These are phyloP conservation scores for Heliopora coerulea DNA, from an alignment of 92 coral and sea anemone genomes.

Conservation along the genomic window DNA sequence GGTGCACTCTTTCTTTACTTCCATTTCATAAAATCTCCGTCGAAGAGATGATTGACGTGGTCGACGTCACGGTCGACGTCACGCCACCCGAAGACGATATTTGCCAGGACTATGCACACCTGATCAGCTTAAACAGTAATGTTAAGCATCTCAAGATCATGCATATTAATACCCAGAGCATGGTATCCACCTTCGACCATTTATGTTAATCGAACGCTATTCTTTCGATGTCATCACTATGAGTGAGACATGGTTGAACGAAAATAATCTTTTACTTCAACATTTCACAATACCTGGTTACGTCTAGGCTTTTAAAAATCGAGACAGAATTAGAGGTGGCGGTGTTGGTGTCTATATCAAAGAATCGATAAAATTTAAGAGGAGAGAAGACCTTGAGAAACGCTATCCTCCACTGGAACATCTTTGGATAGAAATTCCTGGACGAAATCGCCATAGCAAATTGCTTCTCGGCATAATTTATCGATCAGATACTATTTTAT, in stretches of 20 bases:
- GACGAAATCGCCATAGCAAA: conserved; percentile 21
- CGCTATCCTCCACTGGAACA: conserved; percentile 32
- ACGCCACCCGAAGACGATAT: too few relatives aligned
- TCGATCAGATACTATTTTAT: conserved; percentile 15
- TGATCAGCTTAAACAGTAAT: too few relatives aligned
- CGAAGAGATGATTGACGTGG: conserved; percentile 26
- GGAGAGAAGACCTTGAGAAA: conserved; percentile 21
- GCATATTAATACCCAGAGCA: too few relatives aligned
- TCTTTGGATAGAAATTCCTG: conserved; percentile 39
- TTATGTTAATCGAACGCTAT: conserved; percentile 28
- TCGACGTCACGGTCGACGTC: too few relatives aligned
- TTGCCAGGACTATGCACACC: too few relatives aligned
- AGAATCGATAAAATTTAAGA: conserved; percentile 27
- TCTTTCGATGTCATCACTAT: conserved; percentile 16
- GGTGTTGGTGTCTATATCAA: conserved; percentile 24
- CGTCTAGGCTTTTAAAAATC: conserved; percentile 18
- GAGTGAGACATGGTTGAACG: conserved; percentile 39
- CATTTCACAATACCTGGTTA: conserved; percentile 29
- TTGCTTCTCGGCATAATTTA: conserved; percentile 30
- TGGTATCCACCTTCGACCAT: too few relatives aligned
- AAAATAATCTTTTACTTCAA: conserved; percentile 25
- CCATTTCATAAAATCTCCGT: conserved; percentile 19
- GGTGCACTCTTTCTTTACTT: conserved; percentile 35
- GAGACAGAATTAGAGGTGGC: too few relatives aligned
- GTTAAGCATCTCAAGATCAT: too few relatives aligned